These are phyloP conservation scores for Thecophora atra DNA, from an alignment of 2,888 invertebrate genomes.

Conservation along the genomic window DNA sequence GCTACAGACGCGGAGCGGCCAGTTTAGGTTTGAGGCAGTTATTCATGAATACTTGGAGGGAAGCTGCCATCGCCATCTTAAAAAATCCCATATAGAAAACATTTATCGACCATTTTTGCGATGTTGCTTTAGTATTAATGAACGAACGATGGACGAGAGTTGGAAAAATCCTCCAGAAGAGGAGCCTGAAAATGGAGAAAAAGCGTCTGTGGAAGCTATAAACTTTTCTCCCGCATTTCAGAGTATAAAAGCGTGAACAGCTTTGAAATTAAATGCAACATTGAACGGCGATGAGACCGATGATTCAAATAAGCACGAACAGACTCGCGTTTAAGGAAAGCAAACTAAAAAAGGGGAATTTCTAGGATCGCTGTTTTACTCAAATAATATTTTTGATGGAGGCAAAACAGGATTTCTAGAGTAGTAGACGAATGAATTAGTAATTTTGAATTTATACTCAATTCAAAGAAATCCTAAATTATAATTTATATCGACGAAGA, in stretches of 20 bases:
- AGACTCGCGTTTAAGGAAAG: not conserved
- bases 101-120: conserved; percentile 20
- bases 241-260: not conserved
- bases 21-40: conserved; percentile 22
- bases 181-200: not conserved
- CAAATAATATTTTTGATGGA: conserved; percentile 9
- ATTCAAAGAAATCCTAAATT: too few species aligned
- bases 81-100: not conserved
- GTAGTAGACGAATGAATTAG: too few species aligned
- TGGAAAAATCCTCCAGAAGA: too few species aligned
- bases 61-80: not conserved
- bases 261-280: conserved; percentile 14
- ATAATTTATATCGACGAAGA: too few species aligned
- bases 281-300: conserved; percentile 12
- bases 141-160: not conserved
- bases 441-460: not conserved
- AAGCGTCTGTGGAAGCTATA: not conserved
- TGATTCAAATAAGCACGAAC: conserved; percentile 14
- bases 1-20: not conserved
- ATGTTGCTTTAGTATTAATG: not conserved
- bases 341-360: conserved; percentile 7
- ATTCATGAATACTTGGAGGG: conserved; percentile 22
- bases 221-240: conserved; percentile 11
- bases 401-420: too few species aligned
- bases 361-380: not conserved